Base-by-base conservation (phyloP, 1,140 invertebrate genomes). In the Aphaenogaster floridana region DNA sequence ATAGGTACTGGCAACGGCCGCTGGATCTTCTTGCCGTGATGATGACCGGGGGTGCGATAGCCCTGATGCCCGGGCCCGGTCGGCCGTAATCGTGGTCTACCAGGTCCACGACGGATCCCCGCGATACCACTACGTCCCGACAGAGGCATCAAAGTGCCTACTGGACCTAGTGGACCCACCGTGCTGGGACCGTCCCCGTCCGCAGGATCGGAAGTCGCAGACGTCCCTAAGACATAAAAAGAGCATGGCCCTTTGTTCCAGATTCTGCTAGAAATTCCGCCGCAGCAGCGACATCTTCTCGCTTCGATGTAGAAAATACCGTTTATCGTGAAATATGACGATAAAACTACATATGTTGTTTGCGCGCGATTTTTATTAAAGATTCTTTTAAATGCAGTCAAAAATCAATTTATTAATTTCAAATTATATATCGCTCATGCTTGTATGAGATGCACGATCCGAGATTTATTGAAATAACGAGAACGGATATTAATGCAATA, bases 11-110 rank as follows among this genome's bases (percentile, higher is more conserved):
- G 95, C 21, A 96, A 92, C 15, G 94, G 91, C 1, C 94, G 93
- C 45, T 95, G 95, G 45, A 94, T 84, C 69, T 93, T 94, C 36
- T 94, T 94, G 2, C 83, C 76, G 17, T 93, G 93, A 78, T 93
- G 92, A 93, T 85, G 96, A 93, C 86, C 96, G 93, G 63, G 95
- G 63, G 57, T 95, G 11, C 97, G 96, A 36, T 96, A 95, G 21
- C 96, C 96, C 72, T 96, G 95, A 92, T 97, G 96, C 0, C 96
- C 94, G 0, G 97, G 97, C 4, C 97, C 97, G 59, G 96, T 95
- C 2, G 96, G 97, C 88, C 96, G 96, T 7, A 97, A 94, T 5
- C 97, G 95, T 0, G 98, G 98, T 90, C 98, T 94, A 17, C 98
- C 98, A 0, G 98, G 97, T 11, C 97, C 97, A 39, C 97, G 94